These are phyloP conservation scores for Aspidapion aeneum DNA, from an alignment of 2,888 invertebrate species.

Conservation along the genomic window DNA sequence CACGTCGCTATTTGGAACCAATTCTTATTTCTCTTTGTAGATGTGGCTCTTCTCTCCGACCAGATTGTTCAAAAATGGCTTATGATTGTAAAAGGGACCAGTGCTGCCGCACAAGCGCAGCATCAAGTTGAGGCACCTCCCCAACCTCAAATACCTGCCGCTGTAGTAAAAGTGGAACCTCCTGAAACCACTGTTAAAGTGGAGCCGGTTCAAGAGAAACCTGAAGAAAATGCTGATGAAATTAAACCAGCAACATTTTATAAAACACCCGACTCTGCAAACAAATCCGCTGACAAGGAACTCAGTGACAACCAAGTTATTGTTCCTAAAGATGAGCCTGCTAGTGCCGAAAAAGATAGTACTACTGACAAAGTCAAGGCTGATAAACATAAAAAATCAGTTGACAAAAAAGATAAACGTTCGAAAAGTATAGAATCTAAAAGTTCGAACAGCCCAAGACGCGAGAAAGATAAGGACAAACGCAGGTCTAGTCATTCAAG, in stretches of 20 bases:
- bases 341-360: neutral
- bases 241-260: constrained; percentile 43
- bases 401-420: constrained; percentile 17
- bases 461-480: constrained; percentile 27
- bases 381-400: constrained; percentile 7
- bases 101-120: neutral
- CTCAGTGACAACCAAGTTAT: neutral
- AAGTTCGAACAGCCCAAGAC: constrained; percentile 31
- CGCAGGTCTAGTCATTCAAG: constrained; percentile 38
- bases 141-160: neutral
- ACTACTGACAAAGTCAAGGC: constrained; percentile 20
- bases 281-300: constrained; percentile 55
- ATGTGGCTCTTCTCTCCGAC: constrained; percentile 58
- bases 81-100: constrained; percentile 69
- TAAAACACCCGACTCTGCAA: constrained; percentile 70
- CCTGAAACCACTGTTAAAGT: neutral
- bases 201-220: constrained; percentile 12
- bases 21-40: constrained; percentile 22
- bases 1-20: too few relatives aligned
- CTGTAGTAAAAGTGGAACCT: neutral
- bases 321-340: neutral
- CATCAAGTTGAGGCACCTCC: neutral
- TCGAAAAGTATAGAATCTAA: constrained; percentile 23
- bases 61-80: constrained; percentile 88
- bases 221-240: constrained; percentile 21